Evolutionary conservation across 1,140 invertebrate genomes (phyloP).

Genomic region (Mesaphorura yosii): DNA sequence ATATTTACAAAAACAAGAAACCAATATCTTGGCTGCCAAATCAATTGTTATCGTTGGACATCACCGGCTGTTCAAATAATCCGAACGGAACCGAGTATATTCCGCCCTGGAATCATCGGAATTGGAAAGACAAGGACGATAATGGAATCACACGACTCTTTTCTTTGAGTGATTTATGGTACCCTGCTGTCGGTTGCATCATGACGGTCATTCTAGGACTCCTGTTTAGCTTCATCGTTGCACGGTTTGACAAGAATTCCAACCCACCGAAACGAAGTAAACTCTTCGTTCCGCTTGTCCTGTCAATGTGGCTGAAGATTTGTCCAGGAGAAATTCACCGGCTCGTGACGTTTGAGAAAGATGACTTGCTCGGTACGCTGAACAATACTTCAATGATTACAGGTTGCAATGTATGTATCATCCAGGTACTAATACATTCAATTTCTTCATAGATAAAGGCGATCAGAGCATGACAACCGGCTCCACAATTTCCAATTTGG

Average conservation of each 20-base stretch:
- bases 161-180: conserved; percentile 50
- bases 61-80: background rate
- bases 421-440: background rate
- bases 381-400: background rate
- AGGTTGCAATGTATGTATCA: background rate
- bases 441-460: background rate
- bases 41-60: conserved; percentile 39
- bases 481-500: background rate
- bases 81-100: background rate
- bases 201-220: conserved; percentile 53
- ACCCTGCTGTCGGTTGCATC: conserved; percentile 54
- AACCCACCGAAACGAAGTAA: conserved; percentile 5
- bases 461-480: too few relatives aligned
- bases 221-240: conserved; percentile 40
- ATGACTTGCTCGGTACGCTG: background rate
- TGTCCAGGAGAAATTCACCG: conserved; percentile 4
- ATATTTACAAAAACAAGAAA: conserved; percentile 34
- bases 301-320: conserved; percentile 12
- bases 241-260: background rate
- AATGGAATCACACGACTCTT: conserved; percentile 14
- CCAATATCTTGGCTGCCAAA: conserved; percentile 51
- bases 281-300: conserved; percentile 14
- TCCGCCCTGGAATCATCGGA: background rate
- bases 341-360: conserved; percentile 1
- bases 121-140: conserved; percentile 19